Conservation (phyloP, 2,888 invertebrate species). For the Beris chalybata region DNA sequence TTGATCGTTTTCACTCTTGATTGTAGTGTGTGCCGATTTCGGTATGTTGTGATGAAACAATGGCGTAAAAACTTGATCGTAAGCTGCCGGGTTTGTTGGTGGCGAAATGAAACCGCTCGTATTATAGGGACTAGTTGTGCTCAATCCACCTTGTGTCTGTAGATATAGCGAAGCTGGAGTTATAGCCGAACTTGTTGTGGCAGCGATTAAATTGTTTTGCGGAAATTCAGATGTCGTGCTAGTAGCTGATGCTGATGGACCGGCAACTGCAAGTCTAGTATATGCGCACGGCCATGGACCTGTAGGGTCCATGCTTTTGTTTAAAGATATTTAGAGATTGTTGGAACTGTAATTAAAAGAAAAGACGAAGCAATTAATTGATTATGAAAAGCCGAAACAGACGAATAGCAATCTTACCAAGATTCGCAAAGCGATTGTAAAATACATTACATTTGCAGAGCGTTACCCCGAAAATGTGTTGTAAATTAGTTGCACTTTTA, state of each 20-base stretch:
- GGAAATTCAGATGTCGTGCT: conserved; percentile 69
- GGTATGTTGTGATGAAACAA: conserved; percentile 64
- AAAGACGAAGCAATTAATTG: too few relatives aligned
- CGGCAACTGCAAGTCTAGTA: conserved; percentile 73
- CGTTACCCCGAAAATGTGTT: too few relatives aligned
- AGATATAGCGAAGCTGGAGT: conserved; percentile 67
- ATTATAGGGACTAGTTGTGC: conserved; percentile 58
- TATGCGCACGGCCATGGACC: conserved; percentile 87
- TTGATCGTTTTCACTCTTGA: conserved; percentile 5
- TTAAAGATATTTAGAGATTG: conserved; percentile 2
- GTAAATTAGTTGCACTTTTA: too few relatives aligned
- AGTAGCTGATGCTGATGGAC: conserved; percentile 69
- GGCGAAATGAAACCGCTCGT: conserved; percentile 75
- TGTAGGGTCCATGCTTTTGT: conserved; percentile 75
- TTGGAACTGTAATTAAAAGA: too few relatives aligned
- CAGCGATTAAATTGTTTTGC: conserved; percentile 68
- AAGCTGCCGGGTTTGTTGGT: conserved; percentile 66
- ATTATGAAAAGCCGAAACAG: too few relatives aligned
- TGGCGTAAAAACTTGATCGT: conserved; percentile 81
- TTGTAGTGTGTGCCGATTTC: conserved; percentile 49
- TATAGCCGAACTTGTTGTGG: conserved; percentile 62
- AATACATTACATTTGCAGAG: too few relatives aligned
- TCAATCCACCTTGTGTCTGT: conserved; percentile 52
- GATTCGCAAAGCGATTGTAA: too few relatives aligned
- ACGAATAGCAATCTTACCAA: too few relatives aligned